Base-by-base conservation (phyloP, 2,797 vertebrate genomes). In the Enteromius afrohamiltoni region DNA sequence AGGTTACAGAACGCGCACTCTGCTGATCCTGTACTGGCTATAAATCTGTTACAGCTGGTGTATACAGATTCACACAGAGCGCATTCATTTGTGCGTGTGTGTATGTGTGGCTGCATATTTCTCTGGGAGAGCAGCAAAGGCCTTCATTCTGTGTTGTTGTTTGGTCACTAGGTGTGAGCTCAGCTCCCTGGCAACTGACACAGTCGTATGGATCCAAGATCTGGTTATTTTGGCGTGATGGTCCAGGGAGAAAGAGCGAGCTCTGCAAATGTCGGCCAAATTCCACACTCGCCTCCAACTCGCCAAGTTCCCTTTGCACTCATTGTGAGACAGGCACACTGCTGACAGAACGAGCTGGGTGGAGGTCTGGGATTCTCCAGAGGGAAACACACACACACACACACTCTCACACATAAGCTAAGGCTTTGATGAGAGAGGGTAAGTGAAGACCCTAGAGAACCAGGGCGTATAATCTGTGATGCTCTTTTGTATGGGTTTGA, bases 121-220 rank as follows among this genome's bases (percentile, higher is more conserved):
- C 71, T 74, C 79, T 65, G 67, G n/a, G 51, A 71, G 80, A 42
- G 68, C 62, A 62, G 85, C 73, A 83, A 83, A 74, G 64, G 51
- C 29, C 68, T 82, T 71, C 64, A 77, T 80, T 85, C 55, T 11
- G 9, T 87, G 82, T 88, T 88, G 84, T 88, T 88, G 85, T 88
- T 86, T 88, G 86, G 88, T 90, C 85, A 86, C 88, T 88, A 89
- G 89, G 88, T 88, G 86, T 88, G 87, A 84, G 77, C 62, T 76
- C 51, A 80, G 85, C 86, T 83, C 88, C 86, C 84, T 90, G 83
- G 88, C 69, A 89, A 90, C 88, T 65, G 1, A 64, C 51, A 85
- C 71, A 4, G 29, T 37, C 67, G 53, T 69, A 76, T 74, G 9
- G 77, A 83, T 87, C 77, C 87, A 82, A 78, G 81, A 82, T 82